Conservation (phyloP, 30 jellyfish, hydroid and myxozoan genomes). For the Rhopilema esculentum region DNA sequence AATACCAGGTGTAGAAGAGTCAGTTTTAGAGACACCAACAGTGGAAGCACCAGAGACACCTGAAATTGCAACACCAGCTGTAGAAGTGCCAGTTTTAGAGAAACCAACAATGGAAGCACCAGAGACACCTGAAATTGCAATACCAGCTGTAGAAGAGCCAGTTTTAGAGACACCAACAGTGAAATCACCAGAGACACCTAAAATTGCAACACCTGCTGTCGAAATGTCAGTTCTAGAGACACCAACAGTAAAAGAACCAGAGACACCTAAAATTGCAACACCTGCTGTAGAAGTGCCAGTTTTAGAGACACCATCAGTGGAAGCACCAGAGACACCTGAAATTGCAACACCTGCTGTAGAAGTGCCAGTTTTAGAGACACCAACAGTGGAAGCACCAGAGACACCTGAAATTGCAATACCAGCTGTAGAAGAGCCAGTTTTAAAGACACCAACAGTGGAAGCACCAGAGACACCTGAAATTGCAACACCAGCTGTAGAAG, state of each 20-base stretch:
- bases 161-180: constrained; percentile 5
- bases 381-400: not conserved
- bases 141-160: constrained; percentile 1
- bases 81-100: not conserved
- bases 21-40: not conserved
- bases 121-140: not conserved
- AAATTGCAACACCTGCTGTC: not conserved
- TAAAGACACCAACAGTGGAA: not conserved
- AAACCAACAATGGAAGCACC: constrained; percentile 14
- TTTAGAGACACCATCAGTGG: not conserved
- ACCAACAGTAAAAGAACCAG: not conserved
- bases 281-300: constrained; percentile 1
- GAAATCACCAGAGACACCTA: not conserved
- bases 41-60: constrained; percentile 18
- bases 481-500: constrained; percentile 9
- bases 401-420: not conserved
- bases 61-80: not conserved
- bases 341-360: no score
- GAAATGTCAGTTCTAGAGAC: not conserved
- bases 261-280: not conserved
- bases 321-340: not conserved
- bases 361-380: no score
- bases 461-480: no score
- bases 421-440: constrained; percentile 4
- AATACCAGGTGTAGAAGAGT: not conserved